Conservation (phyloP, 2,797 vertebrate species). For the Stomatorhinus walkeri region DNA sequence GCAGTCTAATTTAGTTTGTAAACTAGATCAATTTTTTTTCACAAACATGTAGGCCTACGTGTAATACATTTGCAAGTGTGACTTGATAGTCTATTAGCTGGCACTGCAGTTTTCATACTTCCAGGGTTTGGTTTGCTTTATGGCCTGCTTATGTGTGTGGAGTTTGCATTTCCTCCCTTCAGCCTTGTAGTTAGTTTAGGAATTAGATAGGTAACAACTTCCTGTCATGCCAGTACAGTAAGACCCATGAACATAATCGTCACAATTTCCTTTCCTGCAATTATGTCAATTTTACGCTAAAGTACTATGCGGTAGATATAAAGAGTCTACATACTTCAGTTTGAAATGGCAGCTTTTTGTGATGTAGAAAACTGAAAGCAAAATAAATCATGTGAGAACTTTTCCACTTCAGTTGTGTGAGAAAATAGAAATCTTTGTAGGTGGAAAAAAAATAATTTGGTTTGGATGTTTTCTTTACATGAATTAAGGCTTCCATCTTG, state of each 20-base stretch:
- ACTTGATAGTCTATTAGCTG: background rate
- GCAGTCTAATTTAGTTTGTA: background rate
- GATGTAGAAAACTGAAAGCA: background rate
- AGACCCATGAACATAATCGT: slow-evolving; percentile 10
- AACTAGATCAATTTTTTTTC: background rate
- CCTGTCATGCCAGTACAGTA: slow-evolving; percentile 26
- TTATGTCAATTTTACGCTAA: slow-evolving; percentile 18
- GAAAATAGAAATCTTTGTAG: background rate
- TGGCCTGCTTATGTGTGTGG: background rate
- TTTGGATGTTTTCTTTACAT: background rate
- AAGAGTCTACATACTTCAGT: background rate
- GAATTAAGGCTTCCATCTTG: background rate
- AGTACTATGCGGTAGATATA: background rate
- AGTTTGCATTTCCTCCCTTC: background rate
- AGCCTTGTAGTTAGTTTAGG: slow-evolving; percentile 11
- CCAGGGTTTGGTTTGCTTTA: background rate
- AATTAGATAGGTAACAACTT: slow-evolving; percentile 27
- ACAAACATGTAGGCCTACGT: background rate
- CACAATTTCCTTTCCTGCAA: slow-evolving; percentile 20
- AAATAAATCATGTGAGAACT: background rate
- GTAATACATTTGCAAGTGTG: background rate
- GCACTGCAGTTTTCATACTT: background rate
- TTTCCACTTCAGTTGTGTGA: background rate
- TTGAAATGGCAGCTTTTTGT: background rate
- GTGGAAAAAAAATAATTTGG: background rate